Base-by-base conservation (phyloP, 1,140 invertebrate genomes). In the Bombus polaris region DNA sequence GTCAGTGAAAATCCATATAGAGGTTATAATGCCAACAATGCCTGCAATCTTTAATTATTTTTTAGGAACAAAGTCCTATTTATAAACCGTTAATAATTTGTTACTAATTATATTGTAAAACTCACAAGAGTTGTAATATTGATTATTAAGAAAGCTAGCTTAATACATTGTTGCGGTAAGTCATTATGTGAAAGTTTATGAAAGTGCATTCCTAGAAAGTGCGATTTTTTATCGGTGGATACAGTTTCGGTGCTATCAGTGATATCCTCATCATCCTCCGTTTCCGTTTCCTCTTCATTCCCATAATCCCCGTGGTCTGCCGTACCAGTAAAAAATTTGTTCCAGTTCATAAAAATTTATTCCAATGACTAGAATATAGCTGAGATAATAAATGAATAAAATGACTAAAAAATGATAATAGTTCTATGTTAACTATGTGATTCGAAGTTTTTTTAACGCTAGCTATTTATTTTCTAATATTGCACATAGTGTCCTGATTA, bases 1-100 rank as follows among this genome's bases (percentile, higher is more conserved):
- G 65, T 92, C 91, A 0, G 89, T 66, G 32, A 93, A 44, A 82
- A 89, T 91, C 92, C 92, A 93, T n/a, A 90, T 73, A 8, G 92
- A 92, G 53, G 82, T 89, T 35, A 90, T 78, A 1, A 89, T 57
- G 3, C 89, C 88, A n/a, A 81, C 81, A 65, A 90, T 86, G 62
- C 92, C 92, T 80, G 90, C 79, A 47, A 93, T 77, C 92, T 93
- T 74, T 37, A 78, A 83, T 66, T 72, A 75, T 71, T 84, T 59
- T 57, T 74, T 35, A 22, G n/a, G 25, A 73, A 79, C 32, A 18
- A 81, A 65, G 1, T 25, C n/a, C 28, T 5, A 28, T 37, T 71
- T 39, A 13, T 28, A 6, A 71, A 39, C 1, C 25, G 1, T 28
- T 72, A 13, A 72, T 6, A n/a, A 42, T 42, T n/a, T 72, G 12